Base-by-base conservation (phyloP, 1,140 invertebrate species). In the Drosophila elegans region DNA sequence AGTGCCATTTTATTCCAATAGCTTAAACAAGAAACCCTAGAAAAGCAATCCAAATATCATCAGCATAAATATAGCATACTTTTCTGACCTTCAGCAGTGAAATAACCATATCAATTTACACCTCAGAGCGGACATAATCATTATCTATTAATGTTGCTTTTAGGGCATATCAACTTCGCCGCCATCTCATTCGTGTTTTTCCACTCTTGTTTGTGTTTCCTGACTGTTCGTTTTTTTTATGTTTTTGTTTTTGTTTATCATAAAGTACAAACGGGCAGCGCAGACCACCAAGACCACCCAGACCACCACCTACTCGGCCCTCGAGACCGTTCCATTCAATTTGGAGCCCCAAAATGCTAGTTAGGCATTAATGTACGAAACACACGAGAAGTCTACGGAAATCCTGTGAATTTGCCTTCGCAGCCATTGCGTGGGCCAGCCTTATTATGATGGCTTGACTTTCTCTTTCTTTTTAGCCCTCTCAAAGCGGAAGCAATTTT, bases 301-400 rank as follows among this genome's bases (percentile, higher is more conserved):
- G 29, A 4, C 29, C 29, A 32, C 29, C 29, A 64, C 53, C 61
- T 48, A 13, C 49, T 27, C 41, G 48, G 38, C 52, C 52, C 46
- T 32, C 55, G 27, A 34, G 48, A 45, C 34, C 21, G 27, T 56
- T 67, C 73, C 48, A 66, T 73, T 80, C 56, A 60, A 73, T 45
- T 79, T 49, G 41, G 51, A 12, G 52, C 51, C 64, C 67, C 68
- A 48, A 71, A 71, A 52, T 60, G 78, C 79, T 82, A 62, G 79
- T 82, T 82, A 67, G 67, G 60, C 78, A 80, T 83, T 84, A 84
- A 83, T 83, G 80, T 68, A 72, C 48, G 34, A 78, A 75, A 71
- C 61, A 79, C 80, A 83, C 80, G 80, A 79, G 39, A 83, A 83
- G 75, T 82, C 49, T 83, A 83, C 80, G 80, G 80, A 83, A 84